Conservation (phyloP, 2,888 invertebrate species). For the Drosophila tanythrix region DNA sequence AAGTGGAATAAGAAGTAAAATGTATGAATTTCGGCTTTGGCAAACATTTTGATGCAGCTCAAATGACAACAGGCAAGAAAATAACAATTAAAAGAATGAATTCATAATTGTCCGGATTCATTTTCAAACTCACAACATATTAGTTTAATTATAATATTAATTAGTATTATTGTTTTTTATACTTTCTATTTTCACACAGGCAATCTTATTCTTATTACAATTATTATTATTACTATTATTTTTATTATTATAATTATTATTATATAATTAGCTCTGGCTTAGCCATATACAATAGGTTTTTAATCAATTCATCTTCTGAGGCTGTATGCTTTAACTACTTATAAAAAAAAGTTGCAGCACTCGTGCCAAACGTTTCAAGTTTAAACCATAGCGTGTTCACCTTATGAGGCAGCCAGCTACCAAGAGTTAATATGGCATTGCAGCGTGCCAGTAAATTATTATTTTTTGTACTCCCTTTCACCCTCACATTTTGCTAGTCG, state of each 20-base stretch:
- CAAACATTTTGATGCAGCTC: neutral
- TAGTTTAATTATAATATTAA: neutral
- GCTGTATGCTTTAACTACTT: neutral
- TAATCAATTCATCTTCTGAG: neutral
- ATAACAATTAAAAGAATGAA: neutral
- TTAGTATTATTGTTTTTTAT: neutral
- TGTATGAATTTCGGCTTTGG: neutral
- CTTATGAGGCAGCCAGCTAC: conserved; percentile 20
- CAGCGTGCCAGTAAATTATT: conserved; percentile 29
- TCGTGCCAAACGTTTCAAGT: conserved; percentile 47
- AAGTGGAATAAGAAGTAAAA: conserved; percentile 16
- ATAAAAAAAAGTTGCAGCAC: conserved; percentile 19
- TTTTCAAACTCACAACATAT: neutral
- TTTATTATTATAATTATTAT: neutral
- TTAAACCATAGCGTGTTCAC: conserved; percentile 44
- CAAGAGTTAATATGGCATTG: conserved; percentile 45
- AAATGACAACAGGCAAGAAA: neutral
- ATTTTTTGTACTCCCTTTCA: conserved; percentile 8
- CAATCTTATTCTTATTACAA: neutral
- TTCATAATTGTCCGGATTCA: neutral
- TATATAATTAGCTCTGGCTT: neutral
- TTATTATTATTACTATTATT: neutral
- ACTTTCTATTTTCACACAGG: neutral
- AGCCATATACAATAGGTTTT: neutral
- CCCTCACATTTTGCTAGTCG: conserved; percentile 28